Evolutionary conservation across 2,797 vertebrate species (phyloP), one percentile per base, ranked within the genome.

Genomic region (Amblyopsis hoosieri): DNA sequence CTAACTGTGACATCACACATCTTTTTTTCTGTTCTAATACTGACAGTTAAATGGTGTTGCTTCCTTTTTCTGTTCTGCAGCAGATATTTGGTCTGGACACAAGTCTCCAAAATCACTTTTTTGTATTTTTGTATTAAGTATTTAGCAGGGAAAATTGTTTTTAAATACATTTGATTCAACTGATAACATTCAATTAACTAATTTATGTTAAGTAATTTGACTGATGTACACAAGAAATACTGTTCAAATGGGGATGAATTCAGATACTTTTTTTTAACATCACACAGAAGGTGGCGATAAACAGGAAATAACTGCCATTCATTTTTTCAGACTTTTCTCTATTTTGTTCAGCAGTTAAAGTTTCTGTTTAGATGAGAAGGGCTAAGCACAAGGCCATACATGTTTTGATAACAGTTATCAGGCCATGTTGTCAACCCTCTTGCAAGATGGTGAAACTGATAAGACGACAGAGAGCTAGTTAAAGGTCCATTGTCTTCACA

Each of bases 51-150:
- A 84, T 87, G 77, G 74, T 83, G 79, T 85, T 60, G 78, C 79
- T 87, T 89, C 83, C 81, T 87, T 83, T 85, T 74, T 87, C 92
- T 93, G 92, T 93, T 95, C 94, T 91, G 87, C 83, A 90, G 93
- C 87, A 91, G 93, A 93, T 94, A 23, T 96, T 96, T 95, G 94
- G 94, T 94, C 94, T 89, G n/a, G 85, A 90, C 87, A 81, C 83
- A 79, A 86, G 87, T 89, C 37, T 37, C 12, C 23, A 31, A 9
- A 56, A n/a, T 71, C 78, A 67, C 59, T 62, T 64, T 42, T 49
- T 46, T 50, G 80, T 86, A 87, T 77, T 23, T 23, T 23, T 23
- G 19, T 23, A 23, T 23, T 78, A 79, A 72, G 75, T 90, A 71
- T 67, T 72, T 74, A 66, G 62, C 33, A 53, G 61, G 75, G 73